phyloP scores from a whole-genome alignment of 2,888 invertebrate species.

The Euzophera pinguis region DNA sequence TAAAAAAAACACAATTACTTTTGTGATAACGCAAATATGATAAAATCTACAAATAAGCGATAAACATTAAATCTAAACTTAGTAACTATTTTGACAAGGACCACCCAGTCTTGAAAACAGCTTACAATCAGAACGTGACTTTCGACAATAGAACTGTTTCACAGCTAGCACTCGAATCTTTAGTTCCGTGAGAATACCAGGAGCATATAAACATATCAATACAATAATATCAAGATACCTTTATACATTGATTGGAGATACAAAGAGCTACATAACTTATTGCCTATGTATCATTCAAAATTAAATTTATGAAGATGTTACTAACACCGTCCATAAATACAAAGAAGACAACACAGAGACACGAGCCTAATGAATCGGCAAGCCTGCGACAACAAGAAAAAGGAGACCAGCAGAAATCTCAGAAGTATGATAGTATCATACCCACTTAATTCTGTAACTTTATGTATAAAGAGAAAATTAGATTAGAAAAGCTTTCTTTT shows the following conservation, averaged over 20 bases:
- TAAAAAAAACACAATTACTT: too few species aligned
- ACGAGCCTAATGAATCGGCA: too few species aligned
- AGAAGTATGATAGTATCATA: too few species aligned
- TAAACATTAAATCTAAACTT: not conserved
- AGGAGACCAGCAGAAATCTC: too few species aligned
- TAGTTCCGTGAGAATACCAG: constrained; percentile 6
- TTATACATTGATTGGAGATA: constrained; percentile 24
- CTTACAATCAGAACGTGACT: constrained; percentile 8
- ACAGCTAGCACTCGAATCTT: constrained; percentile 9
- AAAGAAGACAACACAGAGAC: too few species aligned
- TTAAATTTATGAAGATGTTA: too few species aligned
- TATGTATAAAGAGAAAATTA: too few species aligned
- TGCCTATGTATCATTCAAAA: too few species aligned
- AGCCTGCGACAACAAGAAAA: too few species aligned
- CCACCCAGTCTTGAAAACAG: constrained; percentile 5
- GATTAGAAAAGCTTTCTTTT: too few species aligned
- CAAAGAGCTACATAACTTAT: constrained; percentile 14
- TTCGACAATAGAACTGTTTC: constrained; percentile 9
- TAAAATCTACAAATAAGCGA: not conserved
- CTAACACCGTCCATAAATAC: too few species aligned
- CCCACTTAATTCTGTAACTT: too few species aligned
- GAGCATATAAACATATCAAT: not conserved
- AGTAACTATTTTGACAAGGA: constrained; percentile 2
- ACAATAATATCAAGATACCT: constrained; percentile 15
- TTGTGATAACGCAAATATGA: not conserved